These are phyloP conservation scores for Phoxinus dragarum DNA, from an alignment of 2,797 vertebrate genomes.

Conservation along the genomic window DNA sequence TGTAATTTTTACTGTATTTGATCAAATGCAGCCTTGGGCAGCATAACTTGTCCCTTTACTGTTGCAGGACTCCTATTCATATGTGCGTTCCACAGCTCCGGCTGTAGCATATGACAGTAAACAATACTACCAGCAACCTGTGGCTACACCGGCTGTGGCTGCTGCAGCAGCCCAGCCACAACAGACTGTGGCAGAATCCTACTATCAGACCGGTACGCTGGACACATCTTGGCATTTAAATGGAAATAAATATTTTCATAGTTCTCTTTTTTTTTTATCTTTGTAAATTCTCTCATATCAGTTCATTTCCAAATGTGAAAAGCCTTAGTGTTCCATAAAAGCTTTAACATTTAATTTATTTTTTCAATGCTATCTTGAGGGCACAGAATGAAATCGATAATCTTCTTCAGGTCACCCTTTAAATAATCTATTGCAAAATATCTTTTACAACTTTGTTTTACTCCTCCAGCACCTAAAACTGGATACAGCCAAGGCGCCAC, in stretches of 20 bases:
- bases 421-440: not conserved
- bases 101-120: constrained; percentile 95
- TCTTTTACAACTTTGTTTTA: not conserved
- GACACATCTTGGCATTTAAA: not conserved
- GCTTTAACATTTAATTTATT: not conserved
- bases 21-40: too few relatives aligned
- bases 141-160: constrained; percentile 87
- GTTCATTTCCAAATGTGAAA: not conserved
- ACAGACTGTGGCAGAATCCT: constrained; percentile 92
- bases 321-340: too few relatives aligned
- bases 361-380: not conserved
- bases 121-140: constrained; percentile 97
- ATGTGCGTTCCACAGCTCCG: constrained; percentile 92
- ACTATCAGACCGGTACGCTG: constrained; percentile 93
- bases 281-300: not conserved
- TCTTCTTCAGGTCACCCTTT: not conserved
- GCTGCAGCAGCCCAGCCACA: constrained; percentile 89
- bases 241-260: not conserved
- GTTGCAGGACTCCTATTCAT: constrained; percentile 93
- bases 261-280: not conserved
- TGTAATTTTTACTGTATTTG: too few relatives aligned
- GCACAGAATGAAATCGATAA: not conserved
- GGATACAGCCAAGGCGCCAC: constrained; percentile 95
- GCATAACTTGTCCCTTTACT: not conserved
- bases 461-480: constrained; percentile 86